Percentiles rank a stretch among this genome's conserved stretches.
These are phyloP conservation scores for Pardosa pseudoannulata DNA, from an alignment of 2,888 invertebrate species.

Conservation along the genomic window DNA sequence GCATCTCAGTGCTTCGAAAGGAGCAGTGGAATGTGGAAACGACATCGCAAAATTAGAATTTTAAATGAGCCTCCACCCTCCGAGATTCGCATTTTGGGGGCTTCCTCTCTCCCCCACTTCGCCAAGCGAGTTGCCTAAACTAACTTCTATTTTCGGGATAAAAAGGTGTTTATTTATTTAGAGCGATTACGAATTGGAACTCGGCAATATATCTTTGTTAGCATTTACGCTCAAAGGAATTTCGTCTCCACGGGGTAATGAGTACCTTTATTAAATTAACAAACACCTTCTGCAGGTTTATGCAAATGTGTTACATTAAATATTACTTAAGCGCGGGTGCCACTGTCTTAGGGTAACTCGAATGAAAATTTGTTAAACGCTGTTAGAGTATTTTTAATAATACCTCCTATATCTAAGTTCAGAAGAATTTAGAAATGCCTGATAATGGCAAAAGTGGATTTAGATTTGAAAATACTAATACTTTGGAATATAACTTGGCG, in stretches of 20 bases:
- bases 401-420: too few relatives aligned
- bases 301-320: neutral
- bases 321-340: neutral
- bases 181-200: neutral
- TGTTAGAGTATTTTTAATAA: too few relatives aligned
- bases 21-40: neutral
- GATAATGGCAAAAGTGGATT: too few relatives aligned
- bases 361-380: too few relatives aligned
- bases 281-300: neutral
- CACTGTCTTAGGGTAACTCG: neutral
- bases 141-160: neutral
- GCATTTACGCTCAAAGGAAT: neutral
- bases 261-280: neutral
- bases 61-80: neutral
- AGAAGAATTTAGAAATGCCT: too few relatives aligned
- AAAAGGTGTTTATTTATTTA: constrained; percentile 1
- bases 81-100: neutral
- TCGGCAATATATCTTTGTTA: neutral
- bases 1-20: neutral
- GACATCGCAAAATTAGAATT: constrained; percentile 2
- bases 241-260: neutral
- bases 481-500: too few relatives aligned
- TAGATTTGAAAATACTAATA: too few relatives aligned
- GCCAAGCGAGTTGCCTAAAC: neutral
- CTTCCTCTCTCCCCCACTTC: neutral